Conservation (phyloP, 2,888 invertebrate genomes). For the Drosophila falleni region DNA sequence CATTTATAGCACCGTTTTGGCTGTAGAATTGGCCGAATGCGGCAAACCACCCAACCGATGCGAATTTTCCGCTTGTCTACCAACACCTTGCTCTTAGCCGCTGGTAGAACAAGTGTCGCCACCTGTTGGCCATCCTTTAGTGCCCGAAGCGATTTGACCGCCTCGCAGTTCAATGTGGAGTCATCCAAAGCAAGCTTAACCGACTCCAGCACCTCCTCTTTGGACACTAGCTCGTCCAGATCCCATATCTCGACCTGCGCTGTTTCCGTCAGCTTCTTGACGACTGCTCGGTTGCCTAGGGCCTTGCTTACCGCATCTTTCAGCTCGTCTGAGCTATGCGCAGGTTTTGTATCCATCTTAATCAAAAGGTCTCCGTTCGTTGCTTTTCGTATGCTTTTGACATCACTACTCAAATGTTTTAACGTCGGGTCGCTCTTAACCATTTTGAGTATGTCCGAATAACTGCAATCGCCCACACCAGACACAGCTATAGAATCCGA, state of each 20-base stretch:
- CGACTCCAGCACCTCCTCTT: background rate
- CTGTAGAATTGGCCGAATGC: no score
- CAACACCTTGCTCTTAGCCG: no score
- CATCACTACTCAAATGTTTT: background rate
- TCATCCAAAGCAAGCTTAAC: no score
- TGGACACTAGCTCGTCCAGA: no score
- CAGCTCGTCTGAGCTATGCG: background rate
- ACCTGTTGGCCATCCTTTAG: no score
- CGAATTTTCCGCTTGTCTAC: no score
- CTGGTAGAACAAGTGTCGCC: no score
- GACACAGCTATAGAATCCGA: background rate
- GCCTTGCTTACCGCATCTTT: constrained; percentile 1
- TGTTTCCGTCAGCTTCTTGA: background rate
- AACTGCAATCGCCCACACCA: background rate
- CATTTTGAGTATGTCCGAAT: background rate
- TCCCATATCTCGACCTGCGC: background rate
- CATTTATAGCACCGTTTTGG: no score
- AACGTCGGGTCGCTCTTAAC: background rate
- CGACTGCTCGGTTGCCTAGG: background rate
- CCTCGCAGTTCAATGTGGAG: no score
- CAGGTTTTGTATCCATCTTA: background rate
- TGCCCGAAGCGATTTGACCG: no score
- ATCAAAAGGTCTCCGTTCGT: background rate
- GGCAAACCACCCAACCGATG: no score
- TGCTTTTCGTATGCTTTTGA: background rate